Percentiles rank a stretch among this genome's conserved stretches.
These are phyloP conservation scores for Tamias sibiricus DNA, from an alignment of 2,113 vertebrate genomes.

Conservation along the genomic window DNA sequence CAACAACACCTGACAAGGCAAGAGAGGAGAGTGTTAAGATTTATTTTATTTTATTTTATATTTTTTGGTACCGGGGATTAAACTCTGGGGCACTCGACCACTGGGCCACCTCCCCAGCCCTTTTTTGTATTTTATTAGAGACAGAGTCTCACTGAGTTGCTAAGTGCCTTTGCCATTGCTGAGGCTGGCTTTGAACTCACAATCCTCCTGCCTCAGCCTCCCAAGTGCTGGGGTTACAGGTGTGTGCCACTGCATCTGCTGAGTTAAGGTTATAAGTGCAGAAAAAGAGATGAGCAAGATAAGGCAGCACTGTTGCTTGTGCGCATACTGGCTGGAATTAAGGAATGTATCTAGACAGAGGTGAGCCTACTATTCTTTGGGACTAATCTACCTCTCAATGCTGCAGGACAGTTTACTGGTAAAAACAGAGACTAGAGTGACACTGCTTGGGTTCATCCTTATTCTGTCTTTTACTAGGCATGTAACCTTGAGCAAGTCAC, in stretches of 20 bases:
- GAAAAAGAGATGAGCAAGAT: not conserved
- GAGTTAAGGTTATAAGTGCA: fast-evolving
- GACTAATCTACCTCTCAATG: not conserved
- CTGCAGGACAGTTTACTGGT: not conserved
- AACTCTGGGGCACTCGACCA: no score
- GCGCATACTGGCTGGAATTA: not conserved
- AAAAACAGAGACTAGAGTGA: not conserved
- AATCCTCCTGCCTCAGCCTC: no score
- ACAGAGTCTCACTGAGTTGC: no score
- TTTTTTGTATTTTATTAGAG: no score
- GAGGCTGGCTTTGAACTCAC: no score
- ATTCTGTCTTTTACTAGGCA: not conserved
- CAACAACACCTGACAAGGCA: constrained; percentile 92
- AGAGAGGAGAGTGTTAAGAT: not conserved
- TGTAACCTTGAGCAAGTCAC: not conserved
- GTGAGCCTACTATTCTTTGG: not conserved
- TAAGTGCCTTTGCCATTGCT: no score
- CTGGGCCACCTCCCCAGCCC: no score
- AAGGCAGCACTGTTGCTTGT: not conserved
- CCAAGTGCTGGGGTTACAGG: no score
- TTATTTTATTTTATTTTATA: no score
- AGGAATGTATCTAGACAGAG: not conserved
- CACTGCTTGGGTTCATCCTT: not conserved
- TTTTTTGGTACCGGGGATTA: no score
- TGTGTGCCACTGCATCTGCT: no score